These are phyloP conservation scores for Dascyllus trimaculatus DNA, from an alignment of 2,113 vertebrate genomes.

Conservation along the genomic window DNA sequence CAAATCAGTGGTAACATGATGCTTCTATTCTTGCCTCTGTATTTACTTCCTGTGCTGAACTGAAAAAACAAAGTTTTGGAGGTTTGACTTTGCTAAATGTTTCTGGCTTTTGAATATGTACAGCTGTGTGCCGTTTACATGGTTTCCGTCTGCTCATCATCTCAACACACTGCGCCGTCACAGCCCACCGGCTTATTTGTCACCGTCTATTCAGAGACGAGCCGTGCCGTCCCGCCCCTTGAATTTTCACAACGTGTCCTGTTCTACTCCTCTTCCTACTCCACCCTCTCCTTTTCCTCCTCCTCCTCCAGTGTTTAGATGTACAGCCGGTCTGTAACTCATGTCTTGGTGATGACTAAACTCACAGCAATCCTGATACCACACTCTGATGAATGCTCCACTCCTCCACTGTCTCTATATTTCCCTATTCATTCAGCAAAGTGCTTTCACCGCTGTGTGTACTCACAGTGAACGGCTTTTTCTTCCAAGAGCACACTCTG, in stretches of 20 bases:
- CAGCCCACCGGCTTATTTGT: slow-evolving; percentile 43
- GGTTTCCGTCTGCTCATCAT: slow-evolving; percentile 48
- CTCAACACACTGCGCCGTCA: background rate
- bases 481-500: slow-evolving; percentile 43
- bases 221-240: slow-evolving; percentile 39
- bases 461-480: slow-evolving; percentile 15
- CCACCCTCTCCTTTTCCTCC: slow-evolving; percentile 24
- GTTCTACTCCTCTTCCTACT: slow-evolving; percentile 62
- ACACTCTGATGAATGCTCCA: slow-evolving; percentile 38
- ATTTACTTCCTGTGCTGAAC: no score
- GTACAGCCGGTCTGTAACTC: slow-evolving; percentile 47
- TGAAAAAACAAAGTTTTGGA: slow-evolving; percentile 29
- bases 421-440: slow-evolving; percentile 44
- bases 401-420: no score
- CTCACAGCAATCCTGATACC: slow-evolving; percentile 40
- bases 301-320: slow-evolving; percentile 33
- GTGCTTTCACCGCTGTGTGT: slow-evolving; percentile 45
- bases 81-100: slow-evolving; percentile 24
- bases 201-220: slow-evolving; percentile 49
- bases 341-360: slow-evolving; percentile 56
- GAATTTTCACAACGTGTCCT: slow-evolving; percentile 60
- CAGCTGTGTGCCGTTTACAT: slow-evolving; percentile 63
- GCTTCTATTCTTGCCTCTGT: no score
- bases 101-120: slow-evolving; percentile 53
- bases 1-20: no score